Conservation (phyloP, 2,888 invertebrate species). For the Pocota personata region DNA sequence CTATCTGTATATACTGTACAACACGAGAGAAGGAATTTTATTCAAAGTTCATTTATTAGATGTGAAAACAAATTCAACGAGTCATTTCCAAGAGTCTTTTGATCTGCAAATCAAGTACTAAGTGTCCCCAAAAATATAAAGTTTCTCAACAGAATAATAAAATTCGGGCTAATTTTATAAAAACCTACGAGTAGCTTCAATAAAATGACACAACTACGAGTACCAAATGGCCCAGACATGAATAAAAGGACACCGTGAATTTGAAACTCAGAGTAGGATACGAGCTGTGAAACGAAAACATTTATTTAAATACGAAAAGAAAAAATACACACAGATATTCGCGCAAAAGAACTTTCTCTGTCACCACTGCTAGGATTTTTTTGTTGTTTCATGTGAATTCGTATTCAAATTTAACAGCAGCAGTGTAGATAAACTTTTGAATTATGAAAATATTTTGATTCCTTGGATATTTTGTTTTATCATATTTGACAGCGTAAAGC, state of each 20-base stretch:
- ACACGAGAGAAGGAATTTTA: no score
- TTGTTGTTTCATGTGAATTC: constrained; percentile 6
- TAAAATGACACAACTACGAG: not conserved
- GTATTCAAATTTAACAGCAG: constrained; percentile 16
- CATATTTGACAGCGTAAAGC: constrained; percentile 31
- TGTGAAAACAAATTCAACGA: no score
- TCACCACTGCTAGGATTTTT: constrained; percentile 6
- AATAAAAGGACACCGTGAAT: not conserved
- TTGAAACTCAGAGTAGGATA: not conserved
- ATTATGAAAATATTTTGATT: constrained; percentile 51
- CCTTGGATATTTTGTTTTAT: constrained; percentile 20
- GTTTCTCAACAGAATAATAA: not conserved
- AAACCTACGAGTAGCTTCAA: not conserved
- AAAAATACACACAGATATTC: not conserved
- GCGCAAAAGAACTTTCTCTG: not conserved
- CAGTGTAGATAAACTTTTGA: constrained; percentile 44
- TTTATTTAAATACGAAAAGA: not conserved
- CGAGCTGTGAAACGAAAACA: not conserved
- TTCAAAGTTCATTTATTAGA: no score
- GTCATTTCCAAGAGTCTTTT: no score
- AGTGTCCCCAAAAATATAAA: not conserved
- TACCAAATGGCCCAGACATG: not conserved
- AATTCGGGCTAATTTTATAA: not conserved
- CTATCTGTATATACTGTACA: no score
- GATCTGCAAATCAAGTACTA: no score